Conservation (phyloP, 2,113 vertebrate species). For the Tachysurus fulvidraco region DNA sequence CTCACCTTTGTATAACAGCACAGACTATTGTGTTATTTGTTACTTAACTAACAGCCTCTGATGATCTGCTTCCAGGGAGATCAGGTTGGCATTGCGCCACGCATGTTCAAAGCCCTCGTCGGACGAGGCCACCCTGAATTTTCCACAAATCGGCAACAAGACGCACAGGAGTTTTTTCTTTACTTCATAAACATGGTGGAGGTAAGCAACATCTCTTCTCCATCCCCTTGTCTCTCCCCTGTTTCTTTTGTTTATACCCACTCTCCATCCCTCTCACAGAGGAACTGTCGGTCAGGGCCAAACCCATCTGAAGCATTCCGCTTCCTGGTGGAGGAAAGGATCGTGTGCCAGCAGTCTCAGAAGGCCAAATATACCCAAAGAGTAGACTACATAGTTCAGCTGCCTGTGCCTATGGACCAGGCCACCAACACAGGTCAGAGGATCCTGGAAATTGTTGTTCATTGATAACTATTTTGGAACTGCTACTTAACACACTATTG, state of each 20-base stretch:
- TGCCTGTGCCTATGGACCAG: slow-evolving; percentile 95
- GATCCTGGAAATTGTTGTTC: slow-evolving; percentile 27
- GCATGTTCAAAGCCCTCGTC: slow-evolving; percentile 96
- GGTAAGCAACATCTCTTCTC: slow-evolving; percentile 70
- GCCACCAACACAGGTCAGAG: slow-evolving; percentile 90
- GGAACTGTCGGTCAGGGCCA: slow-evolving; percentile 92
- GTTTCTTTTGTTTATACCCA: neutral
- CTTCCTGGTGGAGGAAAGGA: slow-evolving; percentile 95
- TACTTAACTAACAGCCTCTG: neutral
- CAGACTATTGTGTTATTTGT: too few species aligned
- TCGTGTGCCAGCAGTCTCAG: slow-evolving; percentile 94
- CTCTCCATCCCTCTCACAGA: slow-evolving; percentile 67
- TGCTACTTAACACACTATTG: neutral
- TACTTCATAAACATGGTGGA: slow-evolving; percentile 99
- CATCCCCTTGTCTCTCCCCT: neutral
- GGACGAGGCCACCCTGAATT: slow-evolving; percentile 96
- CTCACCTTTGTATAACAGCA: too few species aligned
- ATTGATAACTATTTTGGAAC: neutral
- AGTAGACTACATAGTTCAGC: slow-evolving; percentile 96
- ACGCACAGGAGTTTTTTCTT: slow-evolving; percentile 97
- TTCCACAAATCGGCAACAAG: slow-evolving; percentile 97
- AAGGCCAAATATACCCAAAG: slow-evolving; percentile 98
- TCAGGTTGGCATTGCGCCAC: slow-evolving; percentile 91
- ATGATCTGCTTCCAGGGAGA: slow-evolving; percentile 76
- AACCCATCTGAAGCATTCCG: slow-evolving; percentile 97